Conservation (phyloP, 2,888 invertebrate genomes). For the Villa cingulata region DNA sequence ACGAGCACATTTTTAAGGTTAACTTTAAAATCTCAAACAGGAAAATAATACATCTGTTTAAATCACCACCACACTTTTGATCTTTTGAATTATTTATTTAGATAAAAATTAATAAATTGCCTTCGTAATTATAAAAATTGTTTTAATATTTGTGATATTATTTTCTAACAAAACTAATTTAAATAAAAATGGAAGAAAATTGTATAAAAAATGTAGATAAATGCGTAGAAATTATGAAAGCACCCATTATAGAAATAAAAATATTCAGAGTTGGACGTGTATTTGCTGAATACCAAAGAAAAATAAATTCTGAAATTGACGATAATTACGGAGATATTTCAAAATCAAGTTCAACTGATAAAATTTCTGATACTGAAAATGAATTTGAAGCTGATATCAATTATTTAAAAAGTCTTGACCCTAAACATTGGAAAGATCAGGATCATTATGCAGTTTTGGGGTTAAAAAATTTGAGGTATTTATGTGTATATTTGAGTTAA, state of each 20-base stretch:
- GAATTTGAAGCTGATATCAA: constrained; percentile 60
- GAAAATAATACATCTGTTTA: too few species aligned
- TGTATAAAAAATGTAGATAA: background rate
- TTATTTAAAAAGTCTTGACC: constrained; percentile 77
- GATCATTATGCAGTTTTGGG: constrained; percentile 96
- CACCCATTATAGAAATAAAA: constrained; percentile 6
- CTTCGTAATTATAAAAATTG: too few species aligned
- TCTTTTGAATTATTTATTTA: too few species aligned
- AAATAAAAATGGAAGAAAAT: background rate
- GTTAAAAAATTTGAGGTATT: constrained; percentile 47
- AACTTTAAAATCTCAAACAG: too few species aligned
- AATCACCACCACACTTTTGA: too few species aligned
- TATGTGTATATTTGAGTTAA: background rate
- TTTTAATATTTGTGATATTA: too few species aligned
- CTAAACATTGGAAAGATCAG: constrained; percentile 95
- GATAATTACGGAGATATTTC: constrained; percentile 9
- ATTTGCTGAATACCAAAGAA: constrained; percentile 8
- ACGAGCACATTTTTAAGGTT: too few species aligned
- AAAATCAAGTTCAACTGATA: constrained; percentile 12
- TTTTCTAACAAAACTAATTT: too few species aligned
- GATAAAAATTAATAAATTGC: too few species aligned
- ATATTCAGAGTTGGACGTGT: constrained; percentile 13
- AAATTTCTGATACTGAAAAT: constrained; percentile 24
- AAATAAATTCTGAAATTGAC: constrained; percentile 8
- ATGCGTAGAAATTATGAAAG: background rate